Percentiles rank a stretch among this genome's conserved stretches.
These are phyloP conservation scores for Bubo blakistoni DNA, from an alignment of 2,113 vertebrate species.

Conservation along the genomic window DNA sequence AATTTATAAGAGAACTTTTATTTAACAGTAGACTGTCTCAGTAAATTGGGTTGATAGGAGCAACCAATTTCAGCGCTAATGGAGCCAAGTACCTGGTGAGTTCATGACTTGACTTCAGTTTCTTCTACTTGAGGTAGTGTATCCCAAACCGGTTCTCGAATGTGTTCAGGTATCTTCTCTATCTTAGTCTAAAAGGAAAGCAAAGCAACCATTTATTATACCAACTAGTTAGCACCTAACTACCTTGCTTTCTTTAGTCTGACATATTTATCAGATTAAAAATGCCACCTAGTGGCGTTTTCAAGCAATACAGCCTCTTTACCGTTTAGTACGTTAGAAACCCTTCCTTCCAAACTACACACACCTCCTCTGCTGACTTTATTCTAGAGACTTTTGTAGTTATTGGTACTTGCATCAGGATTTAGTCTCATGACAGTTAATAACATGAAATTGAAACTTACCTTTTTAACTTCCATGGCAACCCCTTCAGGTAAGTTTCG, in stretches of 20 bases:
- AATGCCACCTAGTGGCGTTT: conserved; percentile 14
- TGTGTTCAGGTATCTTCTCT: conserved; percentile 89
- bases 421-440: not conserved
- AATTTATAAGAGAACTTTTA: conserved; percentile 9
- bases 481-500: conserved; percentile 95
- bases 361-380: not conserved
- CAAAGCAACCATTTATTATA: not conserved
- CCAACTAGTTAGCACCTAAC: not conserved
- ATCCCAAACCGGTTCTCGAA: conserved; percentile 87
- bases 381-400: not conserved
- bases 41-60: not conserved
- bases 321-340: rapidly evolving
- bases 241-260: not conserved
- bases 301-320: not conserved
- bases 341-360: not conserved
- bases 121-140: conserved; percentile 50
- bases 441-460: not conserved
- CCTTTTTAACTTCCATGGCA: conserved; percentile 94
- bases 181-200: conserved; percentile 79
- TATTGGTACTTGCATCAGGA: not conserved
- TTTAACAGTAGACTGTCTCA: not conserved
- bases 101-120: conserved; percentile 48
- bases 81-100: not conserved
- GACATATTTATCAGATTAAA: not conserved
- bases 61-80: not conserved